Evolutionary conservation across 2,113 vertebrate species (phyloP).

Genomic region (Albula glossodonta): DNA sequence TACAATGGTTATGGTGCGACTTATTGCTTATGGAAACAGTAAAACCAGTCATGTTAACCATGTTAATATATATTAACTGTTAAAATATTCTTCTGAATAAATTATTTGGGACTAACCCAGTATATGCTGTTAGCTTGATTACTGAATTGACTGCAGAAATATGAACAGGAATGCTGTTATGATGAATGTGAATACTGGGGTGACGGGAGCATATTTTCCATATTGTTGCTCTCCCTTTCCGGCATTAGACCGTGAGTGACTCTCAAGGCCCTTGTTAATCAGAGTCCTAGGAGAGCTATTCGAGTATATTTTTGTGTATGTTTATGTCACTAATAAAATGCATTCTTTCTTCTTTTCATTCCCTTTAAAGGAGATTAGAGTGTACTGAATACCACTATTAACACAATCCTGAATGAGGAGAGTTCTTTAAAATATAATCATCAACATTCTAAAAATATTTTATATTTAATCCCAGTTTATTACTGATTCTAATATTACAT

Average conservation of each 20-base stretch:
- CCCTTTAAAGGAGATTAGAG: conserved; percentile 46
- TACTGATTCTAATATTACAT: neutral
- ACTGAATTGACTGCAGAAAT: neutral
- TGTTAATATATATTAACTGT: neutral
- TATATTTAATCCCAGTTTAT: neutral
- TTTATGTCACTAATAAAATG: neutral
- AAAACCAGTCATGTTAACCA: too few relatives aligned
- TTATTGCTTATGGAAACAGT: too few relatives aligned
- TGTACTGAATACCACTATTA: conserved; percentile 38
- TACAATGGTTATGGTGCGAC: too few relatives aligned
- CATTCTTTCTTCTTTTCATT: conserved; percentile 1
- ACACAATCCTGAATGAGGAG: conserved; percentile 34
- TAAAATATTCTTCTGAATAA: neutral
- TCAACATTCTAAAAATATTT: neutral
- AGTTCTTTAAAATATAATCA: neutral
- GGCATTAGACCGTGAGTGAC: neutral
- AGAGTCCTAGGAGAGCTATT: conserved; percentile 3
- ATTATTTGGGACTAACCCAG: neutral
- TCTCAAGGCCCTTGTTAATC: neutral
- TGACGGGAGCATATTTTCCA: neutral
- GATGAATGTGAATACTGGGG: neutral
- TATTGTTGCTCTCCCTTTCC: neutral
- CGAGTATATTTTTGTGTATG: neutral
- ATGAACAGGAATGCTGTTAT: neutral
- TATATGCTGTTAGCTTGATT: neutral